Evolutionary conservation across 2,113 vertebrate species (phyloP).

Genomic region (Brevimyrus niger): DNA sequence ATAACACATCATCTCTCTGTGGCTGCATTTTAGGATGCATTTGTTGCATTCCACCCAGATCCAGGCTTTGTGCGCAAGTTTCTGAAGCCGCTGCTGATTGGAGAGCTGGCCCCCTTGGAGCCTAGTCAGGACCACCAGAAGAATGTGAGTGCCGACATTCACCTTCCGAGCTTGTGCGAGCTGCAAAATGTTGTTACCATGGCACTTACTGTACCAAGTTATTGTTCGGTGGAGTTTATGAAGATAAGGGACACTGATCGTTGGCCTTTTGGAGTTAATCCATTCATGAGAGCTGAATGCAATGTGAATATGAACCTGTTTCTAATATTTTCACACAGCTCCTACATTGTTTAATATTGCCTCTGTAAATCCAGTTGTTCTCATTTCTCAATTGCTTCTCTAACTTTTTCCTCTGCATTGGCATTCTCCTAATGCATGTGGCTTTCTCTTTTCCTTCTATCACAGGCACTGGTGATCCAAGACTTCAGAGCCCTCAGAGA

Average conservation of each 20-base stretch:
- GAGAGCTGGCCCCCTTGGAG: conserved; percentile 66
- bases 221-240: background rate
- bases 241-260: too few species aligned
- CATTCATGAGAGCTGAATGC: too few species aligned
- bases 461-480: conserved; percentile 38
- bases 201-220: background rate
- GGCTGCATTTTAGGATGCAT: conserved; percentile 58
- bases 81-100: conserved; percentile 63
- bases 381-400: background rate
- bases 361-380: background rate
- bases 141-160: conserved; percentile 53
- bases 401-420: background rate
- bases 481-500: conserved; percentile 66
- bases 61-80: conserved; percentile 62
- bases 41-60: conserved; percentile 66
- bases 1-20: background rate
- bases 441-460: background rate
- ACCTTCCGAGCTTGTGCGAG: background rate
- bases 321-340: background rate
- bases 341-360: background rate
- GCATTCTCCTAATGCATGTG: background rate
- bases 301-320: background rate
- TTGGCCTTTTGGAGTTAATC: too few species aligned
- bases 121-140: conserved; percentile 69
- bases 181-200: background rate